Base-by-base conservation (phyloP, 1,140 invertebrate genomes). In the Microplitis demolitor region DNA sequence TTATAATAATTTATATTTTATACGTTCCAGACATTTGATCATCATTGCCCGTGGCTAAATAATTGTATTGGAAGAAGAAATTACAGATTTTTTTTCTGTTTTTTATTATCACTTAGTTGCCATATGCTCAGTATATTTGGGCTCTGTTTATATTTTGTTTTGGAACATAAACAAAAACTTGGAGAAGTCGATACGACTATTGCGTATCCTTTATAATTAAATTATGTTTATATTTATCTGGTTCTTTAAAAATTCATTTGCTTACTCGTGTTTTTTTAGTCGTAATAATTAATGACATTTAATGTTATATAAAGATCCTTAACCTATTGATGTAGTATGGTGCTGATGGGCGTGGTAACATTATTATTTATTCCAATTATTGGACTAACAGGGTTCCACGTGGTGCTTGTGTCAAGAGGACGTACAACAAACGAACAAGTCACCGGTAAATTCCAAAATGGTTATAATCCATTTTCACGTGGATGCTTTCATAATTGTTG, bases 381-480 rank as follows among this genome's bases (percentile, higher is more conserved):
- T 87, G 98, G 98, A 77, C 89, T 99, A 76, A 98, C 97, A 71
- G 95, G 95, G 66, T 99, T 99, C 88, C 98, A 99, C 87, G 93
- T 99, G 88, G 93, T 99, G 76, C 90, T 99, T 72, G 97, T 99
- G 54, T 95, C 96, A 13, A 90, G 97, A 79, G 98, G 98, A n/a
- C 91, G 98, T 71, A 99, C 98, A n/a, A 99, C 98, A 71, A 99
- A 99, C 89, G 98, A 99, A 89, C 98, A 99, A 90, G 97, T 99
- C 39, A 99, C 98, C 3, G 97, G 97, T 53, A 99, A 99, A 90
- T 99, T 99, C 89, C 96, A 96, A 84, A 96, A 96, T 66, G 97
- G 96, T 33, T 97, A 96, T 85, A 99, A 99, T 91, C 97, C 97
- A 68, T 99, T 98, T 88, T 97, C 96, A 4, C 90, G 93, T 84